Evolutionary conservation across 2,113 vertebrate genomes (phyloP), one percentile per base, ranked within the genome.

Genomic region (Emydura subglobosa): DNA sequence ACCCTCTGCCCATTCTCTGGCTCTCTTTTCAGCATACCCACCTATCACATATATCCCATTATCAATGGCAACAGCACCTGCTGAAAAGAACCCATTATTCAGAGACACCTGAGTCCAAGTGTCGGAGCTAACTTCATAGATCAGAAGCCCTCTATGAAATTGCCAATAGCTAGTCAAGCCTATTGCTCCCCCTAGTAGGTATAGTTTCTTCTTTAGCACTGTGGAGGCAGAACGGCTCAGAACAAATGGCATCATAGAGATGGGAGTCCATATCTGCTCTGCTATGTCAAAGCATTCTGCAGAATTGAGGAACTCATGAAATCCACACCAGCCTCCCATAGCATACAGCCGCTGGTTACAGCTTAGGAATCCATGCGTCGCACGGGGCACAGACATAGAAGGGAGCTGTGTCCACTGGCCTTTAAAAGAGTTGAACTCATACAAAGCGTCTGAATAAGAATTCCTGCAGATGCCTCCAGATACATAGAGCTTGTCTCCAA

Each of bases 11-110:
- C 42, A 27, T 10, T 78, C 74, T 16, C 74, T 27, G 39, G 25
- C 12, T 78, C 74, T 78, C 44, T 47, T 78, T 47, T 79, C 54
- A 34, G 50, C 17, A 96, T 98, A 98, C 5, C 98, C 98, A 1
- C 98, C 98, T 5, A 98, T 98, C 6, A 98, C 98, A 3, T 98
- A 99, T 21, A 98, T 97, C 9, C 98, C 98, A 3, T 98, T 98
- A 25, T 98, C 97, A 59, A 98, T 98, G 1, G 98, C 98, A 16
- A 99, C 98, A 22, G 98, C 98, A 39, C 98, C 98, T 8, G 98
- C 98, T 4, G 98, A 97, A 61, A 98, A 98, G 29, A 79, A 51
- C 82, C 98, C 97, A 0, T 98, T 98, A 89, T 98, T 98, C 55
- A 98, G 94, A 1, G 97, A 89, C 82, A 99, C 97, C 3, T 98